Base-by-base conservation (phyloP, 1,140 invertebrate species). In the Caligus rogercresseyi region DNA sequence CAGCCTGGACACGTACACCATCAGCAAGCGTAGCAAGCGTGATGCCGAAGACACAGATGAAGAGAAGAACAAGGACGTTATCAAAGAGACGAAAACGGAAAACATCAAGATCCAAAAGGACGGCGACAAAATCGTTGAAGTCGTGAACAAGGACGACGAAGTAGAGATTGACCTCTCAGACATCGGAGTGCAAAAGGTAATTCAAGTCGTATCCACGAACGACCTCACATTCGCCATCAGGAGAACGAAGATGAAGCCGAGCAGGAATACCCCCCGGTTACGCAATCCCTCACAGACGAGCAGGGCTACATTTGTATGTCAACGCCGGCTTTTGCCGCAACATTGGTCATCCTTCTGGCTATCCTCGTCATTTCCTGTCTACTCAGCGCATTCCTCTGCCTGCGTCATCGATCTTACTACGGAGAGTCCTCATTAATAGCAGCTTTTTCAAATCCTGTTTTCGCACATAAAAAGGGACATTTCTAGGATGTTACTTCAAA, bases 291-390 rank as follows among this genome's bases (percentile, higher is more conserved):
- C 69, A 3, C 74, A 77, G 26, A 71, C 75, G 3, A 56, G 63
- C 79, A 66, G 18, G 80, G 81, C 16, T 75, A 88, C 65, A 88
- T 93, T 61, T 93, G 89, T 72, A 90, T 93, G 86, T 91, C 88
- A 0, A 89, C 87, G 1, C 84, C 86, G 14, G 86, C 87, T 0
- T 91, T 92, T 71, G 83, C 87, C 26, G 83, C 86, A 3, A 87
- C 86, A 7, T 75, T 92, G 7, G 79, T 89, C 25, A 78, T 90
- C 14, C 76, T 92, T 2, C 75, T 91, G 24, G 81, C 79, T 53
- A 83, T 89, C 52, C 74, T 92, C 54, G 73, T 91, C 19, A 81
- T 83, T 52, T 89, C 87, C 1, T 90, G 86, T 69, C 75, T 88
- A 13, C 76, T 89, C 43, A 90, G 87, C 20, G 83, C 84, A 1